Percentiles rank a stretch among this genome's conserved stretches.
These are phyloP conservation scores for Ophion slaviceki DNA, from an alignment of 2,888 invertebrate species.

Conservation along the genomic window DNA sequence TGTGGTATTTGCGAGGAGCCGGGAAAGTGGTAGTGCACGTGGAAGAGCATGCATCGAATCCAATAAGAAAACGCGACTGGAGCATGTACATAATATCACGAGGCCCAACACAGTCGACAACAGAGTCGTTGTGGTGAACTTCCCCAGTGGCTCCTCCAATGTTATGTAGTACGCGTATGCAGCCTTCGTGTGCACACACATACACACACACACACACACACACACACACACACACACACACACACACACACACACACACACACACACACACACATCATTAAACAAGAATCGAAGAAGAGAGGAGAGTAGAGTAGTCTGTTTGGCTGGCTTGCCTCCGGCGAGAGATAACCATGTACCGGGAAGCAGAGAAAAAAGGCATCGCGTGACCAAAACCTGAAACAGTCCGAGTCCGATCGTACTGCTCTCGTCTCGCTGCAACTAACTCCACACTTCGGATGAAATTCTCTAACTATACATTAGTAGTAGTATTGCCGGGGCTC, in stretches of 20 bases:
- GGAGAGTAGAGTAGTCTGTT: slow-evolving; percentile 61
- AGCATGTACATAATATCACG: slow-evolving; percentile 10
- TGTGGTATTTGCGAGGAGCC: neutral
- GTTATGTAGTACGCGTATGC: slow-evolving; percentile 1
- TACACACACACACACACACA: slow-evolving; percentile 25
- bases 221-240: slow-evolving; percentile 9
- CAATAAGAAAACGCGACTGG: slow-evolving; percentile 12
- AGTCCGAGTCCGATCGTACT: slow-evolving; percentile 65
- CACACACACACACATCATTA: slow-evolving; percentile 29
- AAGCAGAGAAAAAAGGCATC: slow-evolving; percentile 83
- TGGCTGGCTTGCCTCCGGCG: slow-evolving; percentile 75
- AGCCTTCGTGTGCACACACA: slow-evolving; percentile 7
- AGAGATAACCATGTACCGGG: slow-evolving; percentile 82
- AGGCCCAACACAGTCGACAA: slow-evolving; percentile 22
- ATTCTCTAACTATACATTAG: slow-evolving; percentile 71
- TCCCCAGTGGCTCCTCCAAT: slow-evolving; percentile 26
- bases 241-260: slow-evolving; percentile 34
- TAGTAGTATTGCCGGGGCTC: slow-evolving; percentile 59
- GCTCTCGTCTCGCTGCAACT: slow-evolving; percentile 72
- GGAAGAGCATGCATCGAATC: slow-evolving; percentile 1
- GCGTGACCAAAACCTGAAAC: slow-evolving; percentile 82
- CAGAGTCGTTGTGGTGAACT: slow-evolving; percentile 25
- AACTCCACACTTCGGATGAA: slow-evolving; percentile 75
- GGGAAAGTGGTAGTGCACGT: slow-evolving; percentile 4
- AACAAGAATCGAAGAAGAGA: slow-evolving; percentile 56